Evolutionary conservation across 2,113 vertebrate species (phyloP), one percentile per base, ranked within the genome.

Genomic region (Mastomys coucha): DNA sequence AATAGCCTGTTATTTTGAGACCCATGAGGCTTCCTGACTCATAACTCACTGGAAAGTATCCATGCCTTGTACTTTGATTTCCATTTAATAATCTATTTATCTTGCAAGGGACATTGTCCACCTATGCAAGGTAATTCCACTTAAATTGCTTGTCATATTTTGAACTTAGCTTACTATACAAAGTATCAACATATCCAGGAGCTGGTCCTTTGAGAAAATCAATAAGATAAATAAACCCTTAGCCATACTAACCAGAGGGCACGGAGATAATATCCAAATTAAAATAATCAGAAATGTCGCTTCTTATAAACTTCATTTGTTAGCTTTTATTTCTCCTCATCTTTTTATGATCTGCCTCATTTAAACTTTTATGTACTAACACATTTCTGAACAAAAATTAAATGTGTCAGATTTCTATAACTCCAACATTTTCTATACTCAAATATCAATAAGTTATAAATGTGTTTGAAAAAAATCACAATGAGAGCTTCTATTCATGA

Each of bases 251-350:
- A 4, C 4, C 56, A 58, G 16, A 58, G 56, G 56, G 56, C 16
- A 58, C 56, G 4, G 56, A 58, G 16, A 58, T 2, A 58, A 14
- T 58, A 58, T 58, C 56, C 56, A 58, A 58, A 58, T 58, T 58
- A 19, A 58, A 4, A 58, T 16, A 17, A 58, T 58, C 56, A 58
- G 56, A 58, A 56, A 58, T 39, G 6, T 13, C 4, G 31, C 1
- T 45, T 65, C 8, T 31, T 56, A 11, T 42, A 85, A 5, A 1
- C 4, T 10, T 84, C n/a, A 42, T 63, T 58, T 65, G 82, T 31
- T 85, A 45, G 0, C 0, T 2, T 7, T 60, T 1, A 39, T 42
- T 31, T 31, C 45, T 7, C 17, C 7, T 42, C 13, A 39, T 28
- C 24, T 60, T 63, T 7, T 7, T 7, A 42, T 28, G 22, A 17